Base-by-base conservation (phyloP, 2,888 invertebrate genomes). In the Drosophila kuntzei region DNA sequence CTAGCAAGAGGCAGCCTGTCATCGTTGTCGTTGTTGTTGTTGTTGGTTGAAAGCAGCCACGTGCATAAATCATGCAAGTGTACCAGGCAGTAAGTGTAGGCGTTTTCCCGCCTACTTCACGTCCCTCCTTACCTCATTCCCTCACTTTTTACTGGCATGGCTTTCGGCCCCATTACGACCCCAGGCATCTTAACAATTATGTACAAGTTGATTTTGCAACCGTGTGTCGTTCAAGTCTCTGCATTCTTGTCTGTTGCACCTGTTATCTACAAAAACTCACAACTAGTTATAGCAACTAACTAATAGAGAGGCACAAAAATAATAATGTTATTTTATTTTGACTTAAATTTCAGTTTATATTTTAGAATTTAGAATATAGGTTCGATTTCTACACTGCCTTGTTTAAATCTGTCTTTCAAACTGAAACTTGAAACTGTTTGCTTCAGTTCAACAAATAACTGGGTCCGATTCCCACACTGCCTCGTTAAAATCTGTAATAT, bases 11-110 rank as follows among this genome's bases (percentile, higher is more conserved):
- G 16, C 53, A 50, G 46, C 50, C 39, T 69, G 27, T 69, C 60
- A 50, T 32, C 37, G 32, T 55, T n/a, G n/a, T 27, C 16, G 61
- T 53, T 59, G 58, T 36, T 58, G 64, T 70, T 60, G 65, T 47
- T 63, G 53, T 57, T 50, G 61, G 60, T 65, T 53, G 66, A 62
- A 77, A 37, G 70, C 61, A 68, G 29, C 44, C 84, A 66, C 77
- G 64, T 80, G 81, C 68, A 80, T 84, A 81, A 81, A 67, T 80
- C 68, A 81, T 67, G 71, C 71, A 65, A 67, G 49, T 80, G 62
- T 61, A 70, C 79, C 78, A 55, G 51, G 34, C 53, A 77, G 59
- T 51, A 29, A 18, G 37, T 27, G 55, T 39, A 14, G 36, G 47
- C 25, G 39, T 44, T 29, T 20, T 25, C 9, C 55, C 37, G 43